Evolutionary conservation across 1,140 invertebrate species (phyloP).

Genomic region (Anastrepha ludens): DNA sequence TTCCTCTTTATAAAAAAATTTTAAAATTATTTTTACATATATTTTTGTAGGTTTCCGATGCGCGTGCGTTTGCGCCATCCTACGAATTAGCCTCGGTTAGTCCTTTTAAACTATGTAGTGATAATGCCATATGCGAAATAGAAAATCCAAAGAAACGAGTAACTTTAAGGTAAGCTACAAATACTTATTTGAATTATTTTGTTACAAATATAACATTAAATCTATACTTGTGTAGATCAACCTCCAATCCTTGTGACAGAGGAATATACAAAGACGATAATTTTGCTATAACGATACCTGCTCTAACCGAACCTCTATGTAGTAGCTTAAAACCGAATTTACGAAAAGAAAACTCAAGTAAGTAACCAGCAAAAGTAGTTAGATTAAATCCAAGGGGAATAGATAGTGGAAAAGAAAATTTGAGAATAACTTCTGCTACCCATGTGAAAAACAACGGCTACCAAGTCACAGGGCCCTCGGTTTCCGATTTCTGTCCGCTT

Average conservation of each 20-base stretch:
- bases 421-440: too few relatives aligned
- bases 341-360: conserved; percentile 76
- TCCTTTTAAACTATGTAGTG: conserved; percentile 66
- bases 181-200: background rate
- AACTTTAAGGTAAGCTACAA: conserved; percentile 80
- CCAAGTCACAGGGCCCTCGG: too few relatives aligned
- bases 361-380: conserved; percentile 48
- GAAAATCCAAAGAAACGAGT: conserved; percentile 89
- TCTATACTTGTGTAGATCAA: conserved; percentile 73
- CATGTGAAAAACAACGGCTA: too few relatives aligned
- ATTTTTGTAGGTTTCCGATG: conserved; percentile 82
- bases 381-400: background rate
- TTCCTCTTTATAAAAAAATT: background rate
- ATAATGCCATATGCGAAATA: conserved; percentile 83
- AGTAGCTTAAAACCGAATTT: conserved; percentile 69
- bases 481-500: too few relatives aligned
- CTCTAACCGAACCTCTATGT: conserved; percentile 74
- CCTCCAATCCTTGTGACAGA: conserved; percentile 76
- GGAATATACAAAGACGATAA: conserved; percentile 75
- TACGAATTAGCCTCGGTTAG: conserved; percentile 61
- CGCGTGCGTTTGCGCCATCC: conserved; percentile 78
- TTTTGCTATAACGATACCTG: conserved; percentile 79
- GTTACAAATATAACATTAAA: background rate
- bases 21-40: background rate
- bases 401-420: too few relatives aligned